These are phyloP conservation scores for Diplazon laetatorius DNA, from an alignment of 2,888 invertebrate species.

Conservation along the genomic window DNA sequence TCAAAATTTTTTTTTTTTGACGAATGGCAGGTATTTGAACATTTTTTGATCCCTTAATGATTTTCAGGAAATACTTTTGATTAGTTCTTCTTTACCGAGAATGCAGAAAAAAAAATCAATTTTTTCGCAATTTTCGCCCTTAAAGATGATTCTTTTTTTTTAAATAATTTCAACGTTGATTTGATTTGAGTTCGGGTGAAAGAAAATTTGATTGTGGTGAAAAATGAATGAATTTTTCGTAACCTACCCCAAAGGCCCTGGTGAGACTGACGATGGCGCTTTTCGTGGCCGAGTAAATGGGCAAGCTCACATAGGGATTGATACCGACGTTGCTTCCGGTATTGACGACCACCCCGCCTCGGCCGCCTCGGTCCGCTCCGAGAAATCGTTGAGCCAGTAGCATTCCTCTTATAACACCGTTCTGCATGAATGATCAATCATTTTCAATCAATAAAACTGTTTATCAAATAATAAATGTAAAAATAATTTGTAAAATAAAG, in stretches of 20 bases:
- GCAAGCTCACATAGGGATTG: conserved; percentile 88
- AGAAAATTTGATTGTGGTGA: neutral
- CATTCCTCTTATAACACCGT: conserved; percentile 90
- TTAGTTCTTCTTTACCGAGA: too few species aligned
- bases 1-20: too few species aligned
- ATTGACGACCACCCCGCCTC: conserved; percentile 90
- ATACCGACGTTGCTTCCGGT: conserved; percentile 89
- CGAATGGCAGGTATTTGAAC: too few species aligned
- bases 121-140: too few species aligned
- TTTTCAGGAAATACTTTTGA: too few species aligned
- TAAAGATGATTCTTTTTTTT: too few species aligned
- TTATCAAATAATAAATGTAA: too few species aligned
- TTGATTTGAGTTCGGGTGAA: too few species aligned
- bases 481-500: too few species aligned
- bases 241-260: conserved; percentile 88
- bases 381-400: conserved; percentile 89
- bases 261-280: conserved; percentile 90
- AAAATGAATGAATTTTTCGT: too few species aligned
- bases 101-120: too few species aligned
- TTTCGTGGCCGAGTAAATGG: conserved; percentile 91
- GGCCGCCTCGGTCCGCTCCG: conserved; percentile 90
- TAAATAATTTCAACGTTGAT: neutral
- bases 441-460: neutral
- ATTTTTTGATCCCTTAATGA: too few species aligned
- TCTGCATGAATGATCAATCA: conserved; percentile 82